Evolutionary conservation across 2,888 invertebrate species (phyloP), one percentile per base, ranked within the genome.

Genomic region (Cataglyphis altisquamis): DNA sequence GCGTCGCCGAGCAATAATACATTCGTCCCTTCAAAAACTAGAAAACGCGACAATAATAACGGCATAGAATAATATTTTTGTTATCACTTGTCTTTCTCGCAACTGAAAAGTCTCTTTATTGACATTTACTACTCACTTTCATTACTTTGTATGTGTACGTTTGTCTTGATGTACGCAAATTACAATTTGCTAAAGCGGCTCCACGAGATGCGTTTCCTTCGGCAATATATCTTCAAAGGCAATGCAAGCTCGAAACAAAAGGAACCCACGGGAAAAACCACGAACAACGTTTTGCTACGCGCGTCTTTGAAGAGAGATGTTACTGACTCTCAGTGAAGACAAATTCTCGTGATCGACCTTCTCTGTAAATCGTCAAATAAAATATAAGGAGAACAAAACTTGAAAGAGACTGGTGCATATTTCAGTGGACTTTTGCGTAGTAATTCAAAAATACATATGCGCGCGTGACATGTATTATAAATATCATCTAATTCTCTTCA

Each of bases 401-500:
- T 52, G 45, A 45, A 45, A 55, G 12, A 15, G 63, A 48, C 21
- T 32, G 6, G 0, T 25, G 29, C 25, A 21, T 21, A 32, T 21
- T 63, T 74, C n/a, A 25, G 25, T 25, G 60, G n/a, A n/a, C 15
- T 73, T 39, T 25, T 10, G 25, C 25, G 6, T 74, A n/a, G 29
- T 41, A 66, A 75, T 63, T 45, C 48, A 45, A 18, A 25, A 52
- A 45, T 8, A 48, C n/a, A 18, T 18, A 18, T 18, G 18, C 18
- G n/a, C 4, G 29, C 25, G 39, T n/a, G 18, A 80, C 10, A 60
- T 45, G 39, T 80, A 77, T 83, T 83, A 83, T 86, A 82, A 87
- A 86, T 60, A 82, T 78, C 78, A 64, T 67, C 82, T 66, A 83
- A 83, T 86, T 86, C 84, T 86, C 86, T 84, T 88, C 86, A 84